Conservation (phyloP, 2,797 vertebrate species). For the Myoxocephalus aenaeus region DNA sequence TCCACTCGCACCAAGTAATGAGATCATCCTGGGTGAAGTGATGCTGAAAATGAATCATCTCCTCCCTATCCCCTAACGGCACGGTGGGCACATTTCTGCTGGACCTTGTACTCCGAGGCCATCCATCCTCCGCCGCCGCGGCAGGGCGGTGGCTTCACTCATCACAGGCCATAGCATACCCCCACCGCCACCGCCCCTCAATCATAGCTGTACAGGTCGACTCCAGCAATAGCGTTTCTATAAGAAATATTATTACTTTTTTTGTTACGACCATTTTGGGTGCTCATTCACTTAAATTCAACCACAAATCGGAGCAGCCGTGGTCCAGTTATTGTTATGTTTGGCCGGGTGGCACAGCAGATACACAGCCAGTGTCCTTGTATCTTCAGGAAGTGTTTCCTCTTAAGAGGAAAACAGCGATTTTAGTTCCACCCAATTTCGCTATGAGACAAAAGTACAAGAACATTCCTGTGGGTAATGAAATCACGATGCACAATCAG, state of each 20-base stretch:
- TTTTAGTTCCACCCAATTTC: conserved; percentile 70
- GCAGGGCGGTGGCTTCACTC: conserved; percentile 57
- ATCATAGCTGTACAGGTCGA: conserved; percentile 41
- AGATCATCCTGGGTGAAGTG: conserved; percentile 81
- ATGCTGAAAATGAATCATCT: conserved; percentile 84
- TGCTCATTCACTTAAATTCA: conserved; percentile 53
- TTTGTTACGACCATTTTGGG: conserved; percentile 14
- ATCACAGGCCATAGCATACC: conserved; percentile 25
- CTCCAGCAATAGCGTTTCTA: conserved; percentile 20
- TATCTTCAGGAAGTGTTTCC: conserved; percentile 74
- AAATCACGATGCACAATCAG: conserved; percentile 74
- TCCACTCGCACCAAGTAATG: conserved; percentile 79
- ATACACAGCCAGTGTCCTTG: conserved; percentile 55
- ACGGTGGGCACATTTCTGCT: conserved; percentile 70
- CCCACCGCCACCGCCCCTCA: conserved; percentile 6
- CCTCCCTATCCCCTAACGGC: conserved; percentile 69
- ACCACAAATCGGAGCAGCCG: conserved; percentile 42
- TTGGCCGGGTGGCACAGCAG: conserved; percentile 47
- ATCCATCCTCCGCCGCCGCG: conserved; percentile 65
- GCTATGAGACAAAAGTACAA: conserved; percentile 53
- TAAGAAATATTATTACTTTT: conserved; percentile 31
- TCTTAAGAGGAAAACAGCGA: conserved; percentile 65
- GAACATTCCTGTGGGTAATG: conserved; percentile 65
- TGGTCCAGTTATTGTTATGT: conserved; percentile 49
- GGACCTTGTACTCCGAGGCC: conserved; percentile 70